Percentiles rank a stretch among this genome's conserved stretches.
phyloP scores from a whole-genome alignment of 2,888 invertebrate genomes.

The Limulus polyphemus region DNA sequence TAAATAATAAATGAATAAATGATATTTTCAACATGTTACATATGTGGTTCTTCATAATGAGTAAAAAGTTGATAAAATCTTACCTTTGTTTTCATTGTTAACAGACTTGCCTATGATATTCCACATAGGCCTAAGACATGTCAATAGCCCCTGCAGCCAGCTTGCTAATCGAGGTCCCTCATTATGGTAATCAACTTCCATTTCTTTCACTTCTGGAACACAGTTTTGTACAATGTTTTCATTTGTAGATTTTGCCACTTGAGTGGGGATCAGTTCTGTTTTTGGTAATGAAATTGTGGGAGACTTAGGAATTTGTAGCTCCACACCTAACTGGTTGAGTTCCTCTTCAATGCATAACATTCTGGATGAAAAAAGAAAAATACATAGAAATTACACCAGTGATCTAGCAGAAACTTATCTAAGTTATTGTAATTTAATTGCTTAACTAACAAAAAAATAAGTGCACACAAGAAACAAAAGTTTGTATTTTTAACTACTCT shows the following conservation, averaged over 20 bases:
- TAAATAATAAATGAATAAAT: no score
- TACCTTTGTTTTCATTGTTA: background rate
- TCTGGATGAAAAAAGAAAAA: background rate
- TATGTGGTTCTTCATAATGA: no score
- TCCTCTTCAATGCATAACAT: slow-evolving; percentile 15
- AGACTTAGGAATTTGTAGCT: background rate
- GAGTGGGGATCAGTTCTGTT: background rate
- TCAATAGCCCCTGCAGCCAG: slow-evolving; percentile 71
- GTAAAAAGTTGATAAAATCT: no score
- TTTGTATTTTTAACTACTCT: no score
- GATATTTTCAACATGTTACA: no score
- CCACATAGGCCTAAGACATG: slow-evolving; percentile 75
- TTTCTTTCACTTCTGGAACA: background rate
- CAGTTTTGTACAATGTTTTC: background rate
- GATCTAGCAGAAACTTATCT: no score
- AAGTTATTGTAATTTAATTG: no score
- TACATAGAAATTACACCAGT: no score
- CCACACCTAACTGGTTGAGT: slow-evolving; percentile 7
- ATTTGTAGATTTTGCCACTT: background rate
- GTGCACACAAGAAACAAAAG: no score
- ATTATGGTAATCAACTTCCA: background rate
- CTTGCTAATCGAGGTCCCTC: slow-evolving; percentile 31
- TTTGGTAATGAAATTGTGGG: background rate
- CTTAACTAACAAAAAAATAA: no score
- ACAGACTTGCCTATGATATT: slow-evolving; percentile 65